Conservation (phyloP, 2,797 vertebrate genomes). For the Oreochromis mossambicus region DNA sequence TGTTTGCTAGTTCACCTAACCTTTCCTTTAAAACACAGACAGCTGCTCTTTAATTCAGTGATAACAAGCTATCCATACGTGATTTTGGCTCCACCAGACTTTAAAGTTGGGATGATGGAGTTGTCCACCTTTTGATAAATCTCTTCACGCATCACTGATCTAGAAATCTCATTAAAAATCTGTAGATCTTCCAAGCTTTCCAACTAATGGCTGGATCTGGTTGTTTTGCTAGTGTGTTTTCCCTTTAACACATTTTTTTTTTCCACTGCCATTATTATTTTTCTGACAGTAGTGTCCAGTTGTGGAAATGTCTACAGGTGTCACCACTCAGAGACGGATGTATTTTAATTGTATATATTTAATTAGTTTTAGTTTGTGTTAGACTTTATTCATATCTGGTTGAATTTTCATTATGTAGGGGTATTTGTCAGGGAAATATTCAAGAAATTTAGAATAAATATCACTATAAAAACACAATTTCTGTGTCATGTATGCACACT, state of each 20-base stretch:
- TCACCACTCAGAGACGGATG: neutral
- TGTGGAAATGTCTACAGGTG: neutral
- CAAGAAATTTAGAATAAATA: neutral
- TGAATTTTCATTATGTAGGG: neutral
- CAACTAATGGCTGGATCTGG: neutral
- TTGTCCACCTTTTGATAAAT: neutral
- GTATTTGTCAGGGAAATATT: neutral
- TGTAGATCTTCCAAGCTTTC: neutral
- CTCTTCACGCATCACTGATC: neutral
- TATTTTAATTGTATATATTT: neutral
- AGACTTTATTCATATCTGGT: neutral
- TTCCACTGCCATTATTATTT: too few relatives aligned
- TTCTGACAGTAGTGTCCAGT: neutral
- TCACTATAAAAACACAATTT: neutral
- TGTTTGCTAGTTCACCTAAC: neutral
- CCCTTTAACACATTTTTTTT: neutral
- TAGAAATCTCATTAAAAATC: neutral
- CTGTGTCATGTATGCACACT: neutral
- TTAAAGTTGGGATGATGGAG: neutral
- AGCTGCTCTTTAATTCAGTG: neutral
- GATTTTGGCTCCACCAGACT: neutral
- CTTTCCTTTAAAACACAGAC: neutral
- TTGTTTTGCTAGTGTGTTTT: neutral
- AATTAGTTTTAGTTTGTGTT: neutral
- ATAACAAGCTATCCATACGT: neutral